Evolutionary conservation across 53 echinoderm and acorn worm genomes (phyloP).

Genomic region (Pentamera pediparva): DNA sequence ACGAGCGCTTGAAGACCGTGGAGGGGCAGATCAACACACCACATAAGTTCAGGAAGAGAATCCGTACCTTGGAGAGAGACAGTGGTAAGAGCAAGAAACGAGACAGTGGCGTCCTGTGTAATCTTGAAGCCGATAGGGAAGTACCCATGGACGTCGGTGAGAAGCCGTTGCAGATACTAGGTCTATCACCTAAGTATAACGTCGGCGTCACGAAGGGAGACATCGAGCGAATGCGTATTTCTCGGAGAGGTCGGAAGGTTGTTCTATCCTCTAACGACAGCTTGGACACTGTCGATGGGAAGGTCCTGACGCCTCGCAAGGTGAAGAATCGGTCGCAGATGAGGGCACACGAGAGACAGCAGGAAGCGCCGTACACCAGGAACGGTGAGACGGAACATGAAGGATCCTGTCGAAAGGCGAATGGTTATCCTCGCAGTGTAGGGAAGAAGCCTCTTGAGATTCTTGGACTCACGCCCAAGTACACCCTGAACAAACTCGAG

Average conservation of each 20-base stretch:
- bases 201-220: no score
- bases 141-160: slow-evolving; percentile 8
- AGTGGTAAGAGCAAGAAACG: slow-evolving; percentile 4
- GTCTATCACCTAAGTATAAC: slow-evolving; percentile 17
- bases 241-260: no score
- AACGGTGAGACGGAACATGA: background rate
- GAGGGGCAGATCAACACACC: slow-evolving; percentile 19
- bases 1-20: background rate
- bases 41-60: background rate
- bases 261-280: no score
- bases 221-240: no score
- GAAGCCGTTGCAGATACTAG: slow-evolving; percentile 9
- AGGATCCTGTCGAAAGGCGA: background rate
- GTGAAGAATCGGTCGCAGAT: no score
- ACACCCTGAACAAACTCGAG: slow-evolving; percentile 1
- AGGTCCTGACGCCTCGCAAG: no score
- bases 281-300: no score
- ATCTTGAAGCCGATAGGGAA: no score
- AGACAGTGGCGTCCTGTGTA: no score
- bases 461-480: slow-evolving; percentile 10
- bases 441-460: slow-evolving; percentile 13
- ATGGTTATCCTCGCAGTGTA: background rate
- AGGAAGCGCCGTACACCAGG: background rate
- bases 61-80: no score
- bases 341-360: background rate